Evolutionary conservation across 2,113 vertebrate species (phyloP), one percentile per base, ranked within the genome.

Genomic region (Syngnathus typhle): DNA sequence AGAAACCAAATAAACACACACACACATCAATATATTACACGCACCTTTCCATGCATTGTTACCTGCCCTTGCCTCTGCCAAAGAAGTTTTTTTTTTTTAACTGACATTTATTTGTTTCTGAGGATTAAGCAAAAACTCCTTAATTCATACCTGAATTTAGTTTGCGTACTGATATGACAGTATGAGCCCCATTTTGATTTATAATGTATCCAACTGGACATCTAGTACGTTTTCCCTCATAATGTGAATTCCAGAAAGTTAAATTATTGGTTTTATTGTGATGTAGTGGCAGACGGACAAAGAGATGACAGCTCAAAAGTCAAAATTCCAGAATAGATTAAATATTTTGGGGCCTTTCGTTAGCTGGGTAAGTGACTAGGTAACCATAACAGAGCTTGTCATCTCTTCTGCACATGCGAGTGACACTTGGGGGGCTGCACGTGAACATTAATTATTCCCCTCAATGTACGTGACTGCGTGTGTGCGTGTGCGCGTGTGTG

Each of bases 1-100:
- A 87, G 78, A 76, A 49, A 84, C 70, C 59, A 62, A 41, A 59
- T 18, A 69, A 38, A 13, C 49, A 54, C 2, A 51, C 70, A 78
- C 39, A 71, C 43, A 6, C 21, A 59, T 27, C n/a, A 62, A 58
- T 58, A 36, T 32, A 16, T 58, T 36, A 58, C 13, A 58, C 13
- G 27, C 27, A 7, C n/a, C 6, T 62, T 62, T 15, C 36, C 1
- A 12, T 23, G 11, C n/a, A 46, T 27, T 32, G 15, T 60, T 60
- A 7, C 8, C 16, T 36, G 6, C n/a, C 41, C 44, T 70, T 41
- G 52, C 18, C 6, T 47, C 47, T 64, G 21, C 32, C 11, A 64
- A 61, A n/a, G 52, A 55, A 13, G n/a, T 13, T 55, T 12, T 27
- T 56, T 56, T 32, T 54, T 55, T 56, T 0, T 23, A 7, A 36